These are phyloP conservation scores for Odontamblyopus rebecca DNA, from an alignment of 2,797 vertebrate species.

Conservation along the genomic window DNA sequence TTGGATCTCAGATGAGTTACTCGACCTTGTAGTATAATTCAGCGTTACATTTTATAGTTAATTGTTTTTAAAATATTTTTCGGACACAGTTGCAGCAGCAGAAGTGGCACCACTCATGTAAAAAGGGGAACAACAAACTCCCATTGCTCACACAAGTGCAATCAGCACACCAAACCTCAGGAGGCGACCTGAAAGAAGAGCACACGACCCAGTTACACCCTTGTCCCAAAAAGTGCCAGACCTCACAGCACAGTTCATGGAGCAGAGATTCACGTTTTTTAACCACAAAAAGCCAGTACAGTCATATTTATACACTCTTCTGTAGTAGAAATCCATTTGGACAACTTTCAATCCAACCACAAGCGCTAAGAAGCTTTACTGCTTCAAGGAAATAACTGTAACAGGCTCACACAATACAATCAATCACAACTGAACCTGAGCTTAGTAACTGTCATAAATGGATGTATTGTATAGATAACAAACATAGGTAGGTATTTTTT, in stretches of 20 bases:
- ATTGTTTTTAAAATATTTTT: conserved; percentile 6
- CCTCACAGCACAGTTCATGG: conserved; percentile 17
- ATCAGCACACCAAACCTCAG: conserved; percentile 62
- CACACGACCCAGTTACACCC: conserved; percentile 59
- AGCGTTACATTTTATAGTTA: not conserved
- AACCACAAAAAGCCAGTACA: not conserved
- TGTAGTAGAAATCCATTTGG: not conserved
- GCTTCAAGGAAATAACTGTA: not conserved
- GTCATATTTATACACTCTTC: not conserved
- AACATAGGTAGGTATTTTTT: not conserved
- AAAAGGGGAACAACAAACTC: conserved; percentile 31
- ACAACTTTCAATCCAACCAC: not conserved
- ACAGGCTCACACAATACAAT: not conserved
- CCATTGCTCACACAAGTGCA: conserved; percentile 57
- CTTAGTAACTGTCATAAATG: not conserved
- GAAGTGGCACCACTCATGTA: conserved; percentile 24
- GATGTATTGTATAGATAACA: not conserved
- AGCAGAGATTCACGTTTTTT: conserved; percentile 17
- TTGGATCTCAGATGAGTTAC: not conserved
- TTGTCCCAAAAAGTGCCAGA: conserved; percentile 35
- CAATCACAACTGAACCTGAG: not conserved
- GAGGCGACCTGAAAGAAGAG: conserved; percentile 61
- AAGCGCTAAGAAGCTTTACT: not conserved
- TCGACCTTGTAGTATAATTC: not conserved
- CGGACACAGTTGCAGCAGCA: conserved; percentile 26